Evolutionary conservation across 2,797 vertebrate genomes (phyloP).

Genomic region (Arrhamphus sclerolepis): DNA sequence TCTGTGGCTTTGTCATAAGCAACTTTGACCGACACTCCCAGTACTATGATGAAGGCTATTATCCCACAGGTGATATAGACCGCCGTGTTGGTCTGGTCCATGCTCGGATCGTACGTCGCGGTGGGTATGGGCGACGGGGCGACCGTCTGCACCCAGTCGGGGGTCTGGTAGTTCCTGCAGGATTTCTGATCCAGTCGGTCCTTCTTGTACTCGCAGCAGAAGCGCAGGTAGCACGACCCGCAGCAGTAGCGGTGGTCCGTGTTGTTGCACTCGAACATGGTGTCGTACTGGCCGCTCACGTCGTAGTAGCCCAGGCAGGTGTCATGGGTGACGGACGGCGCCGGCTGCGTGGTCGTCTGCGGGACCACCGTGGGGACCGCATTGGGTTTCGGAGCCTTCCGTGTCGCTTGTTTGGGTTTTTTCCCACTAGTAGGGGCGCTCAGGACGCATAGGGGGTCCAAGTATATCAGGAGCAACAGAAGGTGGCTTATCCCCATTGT

Average conservation of each 20-base stretch:
- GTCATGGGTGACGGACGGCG: conserved; percentile 81
- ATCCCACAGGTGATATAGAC: conserved; percentile 98
- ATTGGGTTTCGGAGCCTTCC: conserved; percentile 71
- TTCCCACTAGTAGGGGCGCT: conserved; percentile 74
- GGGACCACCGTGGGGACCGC: conserved; percentile 63
- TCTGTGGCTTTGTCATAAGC: conserved; percentile 97
- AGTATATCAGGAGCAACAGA: conserved; percentile 81
- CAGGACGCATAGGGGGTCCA: conserved; percentile 81
- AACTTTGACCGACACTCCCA: conserved; percentile 95
- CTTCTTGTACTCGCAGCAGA: conserved; percentile 96
- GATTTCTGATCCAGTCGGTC: conserved; percentile 92
- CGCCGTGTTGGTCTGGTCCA: conserved; percentile 95
- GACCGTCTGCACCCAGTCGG: conserved; percentile 88
- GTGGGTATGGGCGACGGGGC: conserved; percentile 80
- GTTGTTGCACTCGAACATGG: conserved; percentile 97
- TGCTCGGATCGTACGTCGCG: conserved; percentile 89
- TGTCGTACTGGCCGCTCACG: conserved; percentile 97
- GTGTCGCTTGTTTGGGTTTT: conserved; percentile 69
- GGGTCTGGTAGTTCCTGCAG: conserved; percentile 91
- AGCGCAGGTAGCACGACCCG: conserved; percentile 96
- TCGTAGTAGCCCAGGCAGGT: conserved; percentile 96
- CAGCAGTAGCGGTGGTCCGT: conserved; percentile 97
- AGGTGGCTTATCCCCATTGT: conserved; percentile 84
- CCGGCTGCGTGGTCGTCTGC: conserved; percentile 66
- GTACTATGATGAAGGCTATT: conserved; percentile 94